These are phyloP conservation scores for Morbakka virulenta DNA, from an alignment of 30 jellyfish, hydroid and myxozoan genomes.

Conservation along the genomic window DNA sequence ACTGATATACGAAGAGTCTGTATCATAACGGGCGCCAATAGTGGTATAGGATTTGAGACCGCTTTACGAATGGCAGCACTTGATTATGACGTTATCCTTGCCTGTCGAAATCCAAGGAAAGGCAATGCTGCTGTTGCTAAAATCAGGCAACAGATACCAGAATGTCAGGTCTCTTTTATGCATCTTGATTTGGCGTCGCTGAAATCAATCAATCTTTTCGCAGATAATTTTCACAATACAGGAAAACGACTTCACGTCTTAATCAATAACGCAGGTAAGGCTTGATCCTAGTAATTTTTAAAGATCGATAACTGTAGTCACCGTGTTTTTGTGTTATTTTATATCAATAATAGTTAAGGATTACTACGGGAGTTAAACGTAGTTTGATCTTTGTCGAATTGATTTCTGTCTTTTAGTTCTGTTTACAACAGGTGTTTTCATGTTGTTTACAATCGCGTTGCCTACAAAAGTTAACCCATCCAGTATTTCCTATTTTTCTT, in stretches of 20 bases:
- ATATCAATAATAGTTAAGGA: too few species aligned
- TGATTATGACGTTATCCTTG: conserved; percentile 63
- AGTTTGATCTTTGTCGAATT: too few species aligned
- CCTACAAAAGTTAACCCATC: too few species aligned
- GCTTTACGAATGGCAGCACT: conserved; percentile 71
- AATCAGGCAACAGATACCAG: conserved; percentile 64
- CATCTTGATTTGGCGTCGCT: conserved; percentile 71
- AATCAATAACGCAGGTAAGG: conserved; percentile 59
- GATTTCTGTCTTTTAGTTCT: too few species aligned
- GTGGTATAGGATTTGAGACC: conserved; percentile 63
- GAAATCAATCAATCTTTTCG: conserved; percentile 54
- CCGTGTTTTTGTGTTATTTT: too few species aligned
- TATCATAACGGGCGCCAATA: conserved; percentile 65
- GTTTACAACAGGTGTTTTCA: too few species aligned
- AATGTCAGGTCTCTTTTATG: conserved; percentile 71
- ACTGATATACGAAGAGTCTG: conserved; percentile 47
- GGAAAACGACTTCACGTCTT: conserved; percentile 60
- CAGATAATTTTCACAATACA: conserved; percentile 58
- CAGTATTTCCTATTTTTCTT: too few species aligned
- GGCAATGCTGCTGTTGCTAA: conserved; percentile 78
- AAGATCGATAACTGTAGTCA: too few species aligned
- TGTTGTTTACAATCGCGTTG: too few species aligned
- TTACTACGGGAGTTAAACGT: too few species aligned
- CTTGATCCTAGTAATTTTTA: too few species aligned
- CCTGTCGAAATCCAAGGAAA: conserved; percentile 64